A percentile compares a stretch with the other conserved stretches of the same genome.
These are phyloP conservation scores for Dastarcus helophoroides DNA, from an alignment of 2,888 invertebrate genomes.

Conservation along the genomic window DNA sequence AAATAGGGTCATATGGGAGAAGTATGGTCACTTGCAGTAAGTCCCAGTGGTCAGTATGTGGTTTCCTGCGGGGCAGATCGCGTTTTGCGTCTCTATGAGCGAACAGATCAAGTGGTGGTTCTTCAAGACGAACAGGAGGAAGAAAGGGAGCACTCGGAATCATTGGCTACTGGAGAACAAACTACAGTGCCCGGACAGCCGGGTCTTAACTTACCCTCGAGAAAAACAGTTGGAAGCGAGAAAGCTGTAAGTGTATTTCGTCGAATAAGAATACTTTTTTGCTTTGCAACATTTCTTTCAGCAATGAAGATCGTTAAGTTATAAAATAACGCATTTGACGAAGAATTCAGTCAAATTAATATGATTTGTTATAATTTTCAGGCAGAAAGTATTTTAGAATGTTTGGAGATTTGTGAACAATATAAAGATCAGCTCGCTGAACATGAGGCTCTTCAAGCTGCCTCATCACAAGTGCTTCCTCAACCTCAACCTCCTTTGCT, in stretches of 20 bases:
- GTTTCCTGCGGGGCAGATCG: conserved; percentile 79
- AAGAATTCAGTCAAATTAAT: too few species aligned
- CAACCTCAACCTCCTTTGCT: conserved; percentile 59
- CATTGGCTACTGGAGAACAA: conserved; percentile 61
- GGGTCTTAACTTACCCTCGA: conserved; percentile 64
- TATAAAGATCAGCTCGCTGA: conserved; percentile 49
- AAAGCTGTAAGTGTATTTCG: conserved; percentile 55
- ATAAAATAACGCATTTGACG: too few species aligned
- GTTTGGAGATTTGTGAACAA: conserved; percentile 63
- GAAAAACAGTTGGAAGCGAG: conserved; percentile 79
- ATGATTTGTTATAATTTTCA: conserved; percentile 21
- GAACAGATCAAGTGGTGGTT: conserved; percentile 81
- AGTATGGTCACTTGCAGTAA: conserved; percentile 62
- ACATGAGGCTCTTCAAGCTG: conserved; percentile 30
- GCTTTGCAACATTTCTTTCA: too few species aligned
- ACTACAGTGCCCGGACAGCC: conserved; percentile 59
- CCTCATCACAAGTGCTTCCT: conserved; percentile 30
- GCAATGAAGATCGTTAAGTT: too few species aligned
- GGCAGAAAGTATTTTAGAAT: conserved; percentile 88
- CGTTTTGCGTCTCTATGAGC: conserved; percentile 75
- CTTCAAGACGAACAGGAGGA: conserved; percentile 83
- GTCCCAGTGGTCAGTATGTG: conserved; percentile 67
- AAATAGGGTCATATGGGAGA: conserved; percentile 82
- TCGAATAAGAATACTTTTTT: too few species aligned
- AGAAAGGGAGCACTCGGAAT: conserved; percentile 66